Conservation (phyloP, 2,797 vertebrate genomes). For the Pseudochirops corinnae region DNA sequence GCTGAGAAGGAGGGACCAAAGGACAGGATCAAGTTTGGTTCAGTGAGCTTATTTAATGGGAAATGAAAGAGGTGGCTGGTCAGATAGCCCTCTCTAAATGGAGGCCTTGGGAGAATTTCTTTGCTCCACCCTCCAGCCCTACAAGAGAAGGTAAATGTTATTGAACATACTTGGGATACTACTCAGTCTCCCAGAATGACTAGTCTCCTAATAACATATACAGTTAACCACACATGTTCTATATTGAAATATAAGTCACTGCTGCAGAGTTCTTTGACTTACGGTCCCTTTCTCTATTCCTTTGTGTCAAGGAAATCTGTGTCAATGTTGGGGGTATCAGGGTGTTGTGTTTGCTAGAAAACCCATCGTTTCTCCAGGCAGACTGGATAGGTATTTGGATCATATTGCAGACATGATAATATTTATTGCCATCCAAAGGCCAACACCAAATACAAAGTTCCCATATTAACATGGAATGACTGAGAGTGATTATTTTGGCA, state of each 20-base stretch:
- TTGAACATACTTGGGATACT: neutral
- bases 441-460: neutral
- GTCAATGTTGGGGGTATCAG: neutral
- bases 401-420: neutral
- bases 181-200: neutral
- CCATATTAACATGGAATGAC: neutral
- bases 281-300: neutral
- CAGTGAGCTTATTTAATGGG: neutral
- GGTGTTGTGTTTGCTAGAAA: neutral
- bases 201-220: neutral
- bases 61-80: neutral
- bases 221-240: neutral
- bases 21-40: neutral
- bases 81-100: neutral
- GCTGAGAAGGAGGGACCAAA: neutral
- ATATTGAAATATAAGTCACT: neutral
- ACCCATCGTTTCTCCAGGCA: neutral
- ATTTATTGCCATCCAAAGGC: neutral
- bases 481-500: neutral
- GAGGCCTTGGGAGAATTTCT: neutral
- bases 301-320: neutral
- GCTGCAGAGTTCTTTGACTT: neutral
- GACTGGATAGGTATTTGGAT: neutral
- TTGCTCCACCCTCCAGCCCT: neutral
- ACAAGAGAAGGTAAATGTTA: neutral